Base-by-base conservation (phyloP, 2,888 invertebrate genomes). In the Colletes collaris region DNA sequence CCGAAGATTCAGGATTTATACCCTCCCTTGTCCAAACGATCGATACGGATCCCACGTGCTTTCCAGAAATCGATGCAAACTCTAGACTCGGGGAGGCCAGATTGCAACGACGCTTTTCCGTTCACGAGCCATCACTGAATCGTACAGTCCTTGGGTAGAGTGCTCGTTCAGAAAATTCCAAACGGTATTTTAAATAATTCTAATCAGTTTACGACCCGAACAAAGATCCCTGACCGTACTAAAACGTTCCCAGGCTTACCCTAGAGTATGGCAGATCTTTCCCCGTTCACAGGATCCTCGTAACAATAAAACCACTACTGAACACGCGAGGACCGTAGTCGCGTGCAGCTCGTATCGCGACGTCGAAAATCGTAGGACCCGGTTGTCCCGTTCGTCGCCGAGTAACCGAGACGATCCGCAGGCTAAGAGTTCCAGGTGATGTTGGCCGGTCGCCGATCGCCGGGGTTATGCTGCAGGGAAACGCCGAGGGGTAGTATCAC, bases 401-500 rank as follows among this genome's bases (percentile, higher is more conserved):
- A 16, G 19, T 27, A 16, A n/a, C 60, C 60, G 55, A 40, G 68
- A 10, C 19, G 10, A 10, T 55, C 52, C 0, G 68, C 59, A 52
- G 79, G 65, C 66, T 74, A 70, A 74, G 74, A 76, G 70, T 84
- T 90, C 90, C 92, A 92, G 91, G 90, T 92, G 90, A 92, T 91
- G 91, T 89, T 90, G 88, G 88, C 86, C 86, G 88, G 87, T 88
- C 88, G 90, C 76, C 89, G 90, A 86, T 87, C 88, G 83, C 79
- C 84, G 84, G 86, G 87, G 88, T 89, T 90, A 87, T 89, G 90
- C 82, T 87, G 87, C 79, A 81, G 88, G 86, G 80, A 87, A 87
- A 89, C 81, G 83, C 84, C 89, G 89, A 89, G 90, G 91, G 92
- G 89, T 89, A 87, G 86, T 85, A 85, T 83, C 82, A 80, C 88